phyloP scores from a whole-genome alignment of 2,888 invertebrate genomes.

The Lissocephala sabroskyi region DNA sequence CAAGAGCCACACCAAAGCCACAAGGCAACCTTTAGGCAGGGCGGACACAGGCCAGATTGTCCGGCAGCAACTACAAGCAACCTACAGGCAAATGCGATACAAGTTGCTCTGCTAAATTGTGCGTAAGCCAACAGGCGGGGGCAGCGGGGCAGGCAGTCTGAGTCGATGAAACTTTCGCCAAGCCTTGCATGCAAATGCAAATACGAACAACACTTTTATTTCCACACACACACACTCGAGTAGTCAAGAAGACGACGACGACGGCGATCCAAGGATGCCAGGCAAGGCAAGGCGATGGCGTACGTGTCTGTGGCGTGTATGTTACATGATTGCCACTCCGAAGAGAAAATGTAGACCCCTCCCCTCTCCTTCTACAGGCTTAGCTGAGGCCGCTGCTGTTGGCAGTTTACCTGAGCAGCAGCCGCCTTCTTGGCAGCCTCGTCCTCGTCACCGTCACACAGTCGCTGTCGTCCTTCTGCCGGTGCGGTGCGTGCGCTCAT shows the following conservation, averaged over 20 bases:
- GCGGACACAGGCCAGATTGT: not conserved
- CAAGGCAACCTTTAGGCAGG: constrained; percentile 32
- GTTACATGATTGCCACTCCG: constrained; percentile 57
- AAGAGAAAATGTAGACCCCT: not conserved
- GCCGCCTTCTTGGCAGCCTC: not conserved
- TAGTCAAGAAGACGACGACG: constrained; percentile 20
- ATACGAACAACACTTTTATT: constrained; percentile 64
- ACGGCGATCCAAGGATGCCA: constrained; percentile 20
- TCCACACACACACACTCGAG: too few species aligned
- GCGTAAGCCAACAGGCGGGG: constrained; percentile 44
- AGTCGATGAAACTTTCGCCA: constrained; percentile 44
- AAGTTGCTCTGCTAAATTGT: constrained; percentile 65
- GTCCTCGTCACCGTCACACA: not conserved
- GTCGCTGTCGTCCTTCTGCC: constrained; percentile 1
- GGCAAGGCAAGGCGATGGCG: constrained; percentile 31
- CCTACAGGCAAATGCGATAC: constrained; percentile 51
- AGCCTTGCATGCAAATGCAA: constrained; percentile 52
- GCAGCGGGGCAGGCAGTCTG: constrained; percentile 2
- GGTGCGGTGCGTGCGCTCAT: constrained; percentile 64
- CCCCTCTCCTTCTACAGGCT: not conserved
- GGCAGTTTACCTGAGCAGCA: not conserved
- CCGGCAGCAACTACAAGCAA: constrained; percentile 19
- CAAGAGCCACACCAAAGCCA: constrained; percentile 34
- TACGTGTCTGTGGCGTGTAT: constrained; percentile 59
- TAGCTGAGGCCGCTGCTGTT: too few species aligned